Percentiles rank a stretch among this genome's conserved stretches.
These are phyloP conservation scores for Scaptomyza hsui DNA, from an alignment of 1,140 invertebrate genomes.

Conservation along the genomic window DNA sequence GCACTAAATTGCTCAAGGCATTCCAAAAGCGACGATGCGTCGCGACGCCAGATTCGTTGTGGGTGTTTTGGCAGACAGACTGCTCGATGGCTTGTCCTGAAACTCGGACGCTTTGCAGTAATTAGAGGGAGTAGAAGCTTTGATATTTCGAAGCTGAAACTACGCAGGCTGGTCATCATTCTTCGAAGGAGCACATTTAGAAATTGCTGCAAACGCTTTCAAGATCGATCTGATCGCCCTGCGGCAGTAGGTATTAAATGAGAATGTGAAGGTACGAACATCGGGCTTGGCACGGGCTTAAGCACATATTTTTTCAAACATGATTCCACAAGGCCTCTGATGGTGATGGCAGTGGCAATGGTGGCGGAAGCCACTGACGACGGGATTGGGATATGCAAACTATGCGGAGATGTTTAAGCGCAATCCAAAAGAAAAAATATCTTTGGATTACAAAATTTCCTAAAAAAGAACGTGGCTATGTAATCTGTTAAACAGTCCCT, in stretches of 20 bases:
- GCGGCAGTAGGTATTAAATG: conserved; percentile 60
- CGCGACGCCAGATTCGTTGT: conserved; percentile 57
- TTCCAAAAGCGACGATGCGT: conserved; percentile 61
- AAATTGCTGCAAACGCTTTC: conserved; percentile 72
- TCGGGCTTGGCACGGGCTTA: conserved; percentile 75
- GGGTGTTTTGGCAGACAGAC: conserved; percentile 72
- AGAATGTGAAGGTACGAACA: conserved; percentile 57
- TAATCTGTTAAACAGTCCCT: too few relatives aligned
- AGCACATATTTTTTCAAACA: conserved; percentile 71
- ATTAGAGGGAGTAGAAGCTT: conserved; percentile 65
- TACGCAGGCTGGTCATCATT: conserved; percentile 32
- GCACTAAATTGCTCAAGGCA: conserved; percentile 63
- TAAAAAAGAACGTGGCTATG: too few relatives aligned
- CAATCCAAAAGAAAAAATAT: too few relatives aligned
- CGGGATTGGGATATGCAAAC: conserved; percentile 52
- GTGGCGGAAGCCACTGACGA: conserved; percentile 36
- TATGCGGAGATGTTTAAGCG: conserved; percentile 7
- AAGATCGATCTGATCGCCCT: conserved; percentile 81
- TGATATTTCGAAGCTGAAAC: conserved; percentile 65
- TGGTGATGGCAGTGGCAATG: conserved; percentile 14
- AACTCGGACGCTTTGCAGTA: conserved; percentile 52
- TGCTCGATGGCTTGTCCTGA: conserved; percentile 52
- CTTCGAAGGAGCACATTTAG: conserved; percentile 58
- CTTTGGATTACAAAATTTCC: too few relatives aligned
- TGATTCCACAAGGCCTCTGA: conserved; percentile 44